Conservation (phyloP, 2,113 vertebrate species). For the Toxotes chatareus region DNA sequence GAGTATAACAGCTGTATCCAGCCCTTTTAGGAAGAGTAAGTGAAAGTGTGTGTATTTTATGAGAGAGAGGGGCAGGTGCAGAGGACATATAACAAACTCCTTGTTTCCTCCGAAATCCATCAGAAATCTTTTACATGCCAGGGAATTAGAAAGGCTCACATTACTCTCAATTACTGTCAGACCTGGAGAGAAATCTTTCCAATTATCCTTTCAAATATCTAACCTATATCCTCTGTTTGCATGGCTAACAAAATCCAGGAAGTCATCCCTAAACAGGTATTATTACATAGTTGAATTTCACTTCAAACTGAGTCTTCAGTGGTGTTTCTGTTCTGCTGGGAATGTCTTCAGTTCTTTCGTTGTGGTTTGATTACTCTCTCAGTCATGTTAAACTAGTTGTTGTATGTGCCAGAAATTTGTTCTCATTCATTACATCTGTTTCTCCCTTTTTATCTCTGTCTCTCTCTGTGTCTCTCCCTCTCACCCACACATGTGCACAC, state of each 20-base stretch:
- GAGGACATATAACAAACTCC: slow-evolving; percentile 60
- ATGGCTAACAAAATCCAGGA: not conserved
- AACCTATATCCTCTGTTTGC: slow-evolving; percentile 20
- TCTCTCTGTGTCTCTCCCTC: not conserved
- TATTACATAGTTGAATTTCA: slow-evolving; percentile 24
- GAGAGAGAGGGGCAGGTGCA: slow-evolving; percentile 69
- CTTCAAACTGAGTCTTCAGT: slow-evolving; percentile 17
- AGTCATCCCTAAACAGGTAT: slow-evolving; percentile 44
- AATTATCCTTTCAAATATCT: slow-evolving; percentile 59
- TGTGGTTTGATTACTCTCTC: slow-evolving; percentile 61
- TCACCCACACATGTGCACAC: not conserved
- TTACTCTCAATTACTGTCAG: slow-evolving; percentile 79
- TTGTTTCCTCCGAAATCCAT: slow-evolving; percentile 71
- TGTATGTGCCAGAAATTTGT: slow-evolving; percentile 65
- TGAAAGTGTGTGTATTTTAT: slow-evolving; percentile 45
- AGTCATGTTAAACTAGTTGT: slow-evolving; percentile 63
- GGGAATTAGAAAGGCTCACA: slow-evolving; percentile 70
- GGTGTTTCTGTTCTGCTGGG: slow-evolving; percentile 31
- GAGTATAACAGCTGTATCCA: slow-evolving; percentile 71
- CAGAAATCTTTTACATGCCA: slow-evolving; percentile 71
- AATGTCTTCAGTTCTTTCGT: slow-evolving; percentile 39
- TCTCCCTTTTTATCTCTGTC: slow-evolving; percentile 33
- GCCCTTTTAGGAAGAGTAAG: slow-evolving; percentile 33
- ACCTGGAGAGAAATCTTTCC: slow-evolving; percentile 42
- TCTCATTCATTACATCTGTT: slow-evolving; percentile 68